A percentile compares a stretch with the other conserved stretches of the same genome.
Evolutionary conservation across 2,888 invertebrate species (phyloP).

Genomic region (Thereva unica): DNA sequence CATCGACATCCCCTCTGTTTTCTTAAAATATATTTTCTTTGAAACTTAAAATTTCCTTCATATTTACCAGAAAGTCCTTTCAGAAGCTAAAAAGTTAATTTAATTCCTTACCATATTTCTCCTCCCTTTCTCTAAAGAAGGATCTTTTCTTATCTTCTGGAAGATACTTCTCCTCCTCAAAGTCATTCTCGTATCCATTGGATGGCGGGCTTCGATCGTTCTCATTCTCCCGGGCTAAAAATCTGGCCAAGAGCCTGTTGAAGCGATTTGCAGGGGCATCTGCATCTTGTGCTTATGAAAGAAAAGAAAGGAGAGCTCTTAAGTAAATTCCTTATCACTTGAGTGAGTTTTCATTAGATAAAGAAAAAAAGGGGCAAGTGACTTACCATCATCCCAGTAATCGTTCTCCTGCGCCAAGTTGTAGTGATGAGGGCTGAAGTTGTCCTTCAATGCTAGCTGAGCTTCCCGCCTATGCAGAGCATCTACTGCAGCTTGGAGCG

Average conservation of each 20-base stretch:
- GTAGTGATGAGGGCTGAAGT: conserved; percentile 42
- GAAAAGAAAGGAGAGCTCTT: not conserved
- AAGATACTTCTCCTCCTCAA: conserved; percentile 50
- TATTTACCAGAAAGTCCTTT: not conserved
- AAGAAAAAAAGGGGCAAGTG: not conserved
- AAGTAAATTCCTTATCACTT: not conserved
- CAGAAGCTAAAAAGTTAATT: not conserved
- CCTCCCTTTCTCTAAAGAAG: conserved; percentile 55
- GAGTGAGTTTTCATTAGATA: conserved; percentile 7
- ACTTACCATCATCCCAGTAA: conserved; percentile 57
- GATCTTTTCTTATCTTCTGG: conserved; percentile 53
- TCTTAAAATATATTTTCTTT: not conserved
- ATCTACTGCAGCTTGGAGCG: conserved; percentile 57
- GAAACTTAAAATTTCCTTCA: no score
- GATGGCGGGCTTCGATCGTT: conserved; percentile 46
- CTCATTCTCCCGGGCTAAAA: conserved; percentile 54
- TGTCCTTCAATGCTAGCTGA: conserved; percentile 47
- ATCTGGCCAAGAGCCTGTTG: conserved; percentile 55
- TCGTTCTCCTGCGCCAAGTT: conserved; percentile 48
- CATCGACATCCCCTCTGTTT: no score
- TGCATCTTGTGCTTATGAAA: not conserved
- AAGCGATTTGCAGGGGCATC: conserved; percentile 43
- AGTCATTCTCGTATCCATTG: conserved; percentile 48
- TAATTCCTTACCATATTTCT: conserved; percentile 52
- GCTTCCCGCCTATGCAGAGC: conserved; percentile 55